phyloP scores from a whole-genome alignment of 2,797 vertebrate genomes.

The Phataginus tricuspis region DNA sequence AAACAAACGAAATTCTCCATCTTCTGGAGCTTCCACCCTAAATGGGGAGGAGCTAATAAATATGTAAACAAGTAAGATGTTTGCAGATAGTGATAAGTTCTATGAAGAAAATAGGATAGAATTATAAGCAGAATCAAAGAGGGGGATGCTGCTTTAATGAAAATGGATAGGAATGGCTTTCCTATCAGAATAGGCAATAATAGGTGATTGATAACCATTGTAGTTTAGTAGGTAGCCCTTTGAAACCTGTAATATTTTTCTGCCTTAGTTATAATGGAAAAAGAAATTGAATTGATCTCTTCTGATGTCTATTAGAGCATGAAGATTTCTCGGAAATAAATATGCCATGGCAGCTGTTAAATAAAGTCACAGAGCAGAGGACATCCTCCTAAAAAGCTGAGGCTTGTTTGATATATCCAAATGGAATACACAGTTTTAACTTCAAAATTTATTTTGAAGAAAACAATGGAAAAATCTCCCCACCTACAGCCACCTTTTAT shows the following conservation, averaged over 20 bases:
- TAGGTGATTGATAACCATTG: not conserved
- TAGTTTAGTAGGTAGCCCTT: not conserved
- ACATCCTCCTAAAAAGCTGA: not conserved
- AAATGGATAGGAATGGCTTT: not conserved
- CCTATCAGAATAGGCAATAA: not conserved
- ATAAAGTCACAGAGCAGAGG: not conserved
- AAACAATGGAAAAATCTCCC: conserved; percentile 31
- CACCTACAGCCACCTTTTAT: not conserved
- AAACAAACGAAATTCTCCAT: not conserved
- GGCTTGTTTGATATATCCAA: conserved; percentile 1
- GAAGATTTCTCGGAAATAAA: conserved; percentile 16
- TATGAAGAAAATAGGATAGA: not conserved
- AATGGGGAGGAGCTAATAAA: not conserved
- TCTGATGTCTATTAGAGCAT: not conserved
- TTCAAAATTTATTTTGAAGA: conserved; percentile 51
- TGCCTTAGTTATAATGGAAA: not conserved
- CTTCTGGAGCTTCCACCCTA: not conserved
- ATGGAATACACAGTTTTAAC: conserved; percentile 47
- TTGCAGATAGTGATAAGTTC: not conserved
- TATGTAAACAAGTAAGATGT: not conserved
- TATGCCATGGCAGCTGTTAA: not conserved
- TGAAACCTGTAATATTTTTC: not conserved
- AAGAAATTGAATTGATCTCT: not conserved
- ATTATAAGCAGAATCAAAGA: not conserved
- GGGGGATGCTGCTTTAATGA: not conserved